Conservation (phyloP, 2,888 invertebrate species). For the Callosobruchus maculatus region DNA sequence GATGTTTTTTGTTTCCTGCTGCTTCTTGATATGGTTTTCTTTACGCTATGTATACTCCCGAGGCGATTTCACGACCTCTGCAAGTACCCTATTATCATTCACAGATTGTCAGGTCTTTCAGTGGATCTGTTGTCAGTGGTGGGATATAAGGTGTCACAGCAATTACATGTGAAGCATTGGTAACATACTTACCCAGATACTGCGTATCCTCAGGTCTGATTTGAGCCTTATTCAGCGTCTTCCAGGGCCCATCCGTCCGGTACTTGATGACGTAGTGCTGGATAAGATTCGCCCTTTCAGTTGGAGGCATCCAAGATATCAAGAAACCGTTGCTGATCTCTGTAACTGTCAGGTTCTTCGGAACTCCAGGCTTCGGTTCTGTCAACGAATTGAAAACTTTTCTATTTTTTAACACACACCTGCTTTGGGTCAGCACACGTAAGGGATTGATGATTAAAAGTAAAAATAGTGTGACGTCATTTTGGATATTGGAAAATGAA, state of each 20-base stretch:
- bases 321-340: slow-evolving; percentile 87
- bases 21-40: no score
- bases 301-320: slow-evolving; percentile 84
- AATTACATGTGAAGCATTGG: neutral
- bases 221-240: slow-evolving; percentile 81
- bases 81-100: no score
- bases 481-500: neutral
- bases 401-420: slow-evolving; percentile 9
- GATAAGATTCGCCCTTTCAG: slow-evolving; percentile 71
- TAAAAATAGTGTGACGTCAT: neutral
- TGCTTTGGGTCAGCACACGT: neutral
- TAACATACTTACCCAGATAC: slow-evolving; percentile 67
- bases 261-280: slow-evolving; percentile 91
- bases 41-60: no score
- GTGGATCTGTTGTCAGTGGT: no score
- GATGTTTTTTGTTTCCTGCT: no score
- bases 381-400: slow-evolving; percentile 17
- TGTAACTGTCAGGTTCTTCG: slow-evolving; percentile 84
- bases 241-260: slow-evolving; percentile 86
- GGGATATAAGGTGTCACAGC: no score
- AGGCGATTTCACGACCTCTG: no score
- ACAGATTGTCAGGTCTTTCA: no score
- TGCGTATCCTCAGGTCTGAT: slow-evolving; percentile 87
- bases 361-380: slow-evolving; percentile 92
- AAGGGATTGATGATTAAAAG: neutral